phyloP scores from a whole-genome alignment of 2,113 vertebrate species.

The Aptenodytes patagonicus region DNA sequence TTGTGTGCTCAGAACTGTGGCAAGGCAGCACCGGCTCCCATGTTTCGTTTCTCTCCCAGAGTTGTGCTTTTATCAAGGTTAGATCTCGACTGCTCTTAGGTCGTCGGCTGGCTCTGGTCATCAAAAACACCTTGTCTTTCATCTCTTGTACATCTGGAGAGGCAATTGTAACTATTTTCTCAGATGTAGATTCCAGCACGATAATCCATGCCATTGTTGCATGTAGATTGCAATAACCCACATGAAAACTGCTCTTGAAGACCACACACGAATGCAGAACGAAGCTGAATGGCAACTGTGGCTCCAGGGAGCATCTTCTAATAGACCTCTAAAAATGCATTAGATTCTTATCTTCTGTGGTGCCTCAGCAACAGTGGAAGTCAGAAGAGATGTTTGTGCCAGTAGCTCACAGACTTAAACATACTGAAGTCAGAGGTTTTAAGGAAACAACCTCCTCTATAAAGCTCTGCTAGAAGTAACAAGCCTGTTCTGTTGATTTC shows the following conservation, averaged over 20 bases:
- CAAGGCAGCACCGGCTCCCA: background rate
- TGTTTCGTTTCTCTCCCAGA: background rate
- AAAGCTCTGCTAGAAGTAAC: background rate
- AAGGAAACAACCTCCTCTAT: background rate
- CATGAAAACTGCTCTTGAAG: slow-evolving; percentile 18
- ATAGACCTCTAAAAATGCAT: slow-evolving; percentile 39
- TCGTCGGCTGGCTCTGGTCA: background rate
- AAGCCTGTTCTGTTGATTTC: background rate
- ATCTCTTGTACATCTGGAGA: slow-evolving; percentile 14
- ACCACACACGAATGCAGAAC: slow-evolving; percentile 30
- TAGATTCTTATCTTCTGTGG: slow-evolving; percentile 20
- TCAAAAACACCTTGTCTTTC: slow-evolving; percentile 19
- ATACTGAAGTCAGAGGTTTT: background rate
- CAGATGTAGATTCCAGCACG: background rate
- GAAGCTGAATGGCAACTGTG: background rate
- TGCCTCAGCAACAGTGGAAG: background rate
- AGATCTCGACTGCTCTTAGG: background rate
- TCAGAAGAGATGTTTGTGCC: background rate
- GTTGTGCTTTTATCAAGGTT: background rate
- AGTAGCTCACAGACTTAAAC: background rate
- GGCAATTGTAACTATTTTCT: background rate
- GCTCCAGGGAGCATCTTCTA: slow-evolving; percentile 34
- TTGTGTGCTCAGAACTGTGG: background rate
- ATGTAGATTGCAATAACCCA: background rate
- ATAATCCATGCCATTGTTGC: slow-evolving; percentile 12